Evolutionary conservation across 2,113 vertebrate genomes (phyloP).

Genomic region (Sphyrna mokarran): DNA sequence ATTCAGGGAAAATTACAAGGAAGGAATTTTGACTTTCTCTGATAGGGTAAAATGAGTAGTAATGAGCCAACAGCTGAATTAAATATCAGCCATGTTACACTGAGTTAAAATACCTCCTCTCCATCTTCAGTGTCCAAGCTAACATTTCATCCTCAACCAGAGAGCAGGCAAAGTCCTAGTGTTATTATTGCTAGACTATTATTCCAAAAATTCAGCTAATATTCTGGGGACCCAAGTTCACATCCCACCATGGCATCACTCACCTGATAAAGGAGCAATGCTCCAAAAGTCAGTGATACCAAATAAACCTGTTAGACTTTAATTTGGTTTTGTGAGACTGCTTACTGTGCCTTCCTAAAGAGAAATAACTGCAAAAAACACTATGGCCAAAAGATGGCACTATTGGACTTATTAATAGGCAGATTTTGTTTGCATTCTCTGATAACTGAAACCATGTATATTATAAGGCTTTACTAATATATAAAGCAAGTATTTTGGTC

Average conservation of each 20-base stretch:
- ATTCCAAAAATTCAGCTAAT: no score
- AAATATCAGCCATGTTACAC: neutral
- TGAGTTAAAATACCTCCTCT: neutral
- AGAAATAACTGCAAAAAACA: neutral
- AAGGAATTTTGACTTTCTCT: neutral
- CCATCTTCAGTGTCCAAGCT: neutral
- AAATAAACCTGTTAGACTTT: no score
- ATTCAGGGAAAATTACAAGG: neutral
- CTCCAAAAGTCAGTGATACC: no score
- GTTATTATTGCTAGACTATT: no score
- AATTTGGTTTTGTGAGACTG: no score
- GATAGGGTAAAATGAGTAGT: neutral
- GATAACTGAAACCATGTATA: neutral
- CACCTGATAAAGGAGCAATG: no score
- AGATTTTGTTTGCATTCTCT: neutral
- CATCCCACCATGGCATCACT: no score
- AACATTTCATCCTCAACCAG: neutral
- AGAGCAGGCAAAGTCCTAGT: no score
- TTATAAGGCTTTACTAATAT: no score
- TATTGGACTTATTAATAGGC: slow-evolving; percentile 5
- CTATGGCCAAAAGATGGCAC: slow-evolving; percentile 17
- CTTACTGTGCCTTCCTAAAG: neutral
- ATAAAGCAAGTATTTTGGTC: neutral
- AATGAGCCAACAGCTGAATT: neutral
- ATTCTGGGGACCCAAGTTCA: no score